Evolutionary conservation across 2,888 invertebrate species (phyloP).

Genomic region (Andricus quercusramuli): DNA sequence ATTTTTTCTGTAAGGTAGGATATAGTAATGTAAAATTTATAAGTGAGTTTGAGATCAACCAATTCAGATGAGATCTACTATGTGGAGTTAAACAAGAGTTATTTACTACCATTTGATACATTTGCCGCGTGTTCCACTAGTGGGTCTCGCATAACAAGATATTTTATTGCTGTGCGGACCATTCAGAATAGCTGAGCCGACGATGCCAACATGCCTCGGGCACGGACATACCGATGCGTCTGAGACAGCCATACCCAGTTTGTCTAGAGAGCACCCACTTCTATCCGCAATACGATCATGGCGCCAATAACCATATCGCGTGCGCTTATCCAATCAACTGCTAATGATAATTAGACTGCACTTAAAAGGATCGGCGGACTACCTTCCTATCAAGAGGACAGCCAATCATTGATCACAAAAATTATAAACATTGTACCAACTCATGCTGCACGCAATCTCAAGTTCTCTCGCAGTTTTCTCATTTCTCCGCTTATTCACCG

Average conservation of each 20-base stretch:
- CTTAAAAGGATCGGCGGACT: constrained; percentile 35
- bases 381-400: not conserved
- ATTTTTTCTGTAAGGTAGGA: not conserved
- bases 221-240: constrained; percentile 31
- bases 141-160: constrained; percentile 35
- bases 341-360: constrained; percentile 39
- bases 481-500: constrained; percentile 11
- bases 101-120: constrained; percentile 35
- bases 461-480: not conserved
- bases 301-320: constrained; percentile 41
- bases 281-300: constrained; percentile 34
- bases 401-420: constrained; percentile 26
- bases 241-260: constrained; percentile 36
- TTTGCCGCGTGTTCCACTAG: constrained; percentile 27
- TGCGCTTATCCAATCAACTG: constrained; percentile 36
- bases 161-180: constrained; percentile 33
- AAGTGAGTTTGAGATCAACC: not conserved
- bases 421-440: constrained; percentile 11
- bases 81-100: constrained; percentile 28
- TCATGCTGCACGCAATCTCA: not conserved
- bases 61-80: constrained; percentile 18
- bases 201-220: constrained; percentile 32
- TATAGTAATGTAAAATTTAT: not conserved
- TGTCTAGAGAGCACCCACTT: constrained; percentile 38
- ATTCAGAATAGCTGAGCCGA: constrained; percentile 35